phyloP scores from a whole-genome alignment of 2,113 vertebrate species.

The Platichthys stellatus region DNA sequence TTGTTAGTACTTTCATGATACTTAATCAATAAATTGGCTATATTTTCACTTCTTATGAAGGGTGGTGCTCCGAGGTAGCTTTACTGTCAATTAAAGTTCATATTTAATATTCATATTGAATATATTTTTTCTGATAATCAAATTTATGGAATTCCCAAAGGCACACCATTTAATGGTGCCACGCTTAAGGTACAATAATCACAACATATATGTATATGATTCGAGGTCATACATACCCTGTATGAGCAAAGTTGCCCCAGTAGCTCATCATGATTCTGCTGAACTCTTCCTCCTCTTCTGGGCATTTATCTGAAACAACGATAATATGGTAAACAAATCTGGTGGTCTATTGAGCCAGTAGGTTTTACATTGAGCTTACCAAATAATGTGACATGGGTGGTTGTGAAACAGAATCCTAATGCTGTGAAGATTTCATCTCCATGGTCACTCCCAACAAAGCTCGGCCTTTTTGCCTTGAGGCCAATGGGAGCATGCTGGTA shows the following conservation, averaged over 20 bases:
- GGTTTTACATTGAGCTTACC: conserved; percentile 48
- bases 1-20: too few species aligned
- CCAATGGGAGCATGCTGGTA: conserved; percentile 81
- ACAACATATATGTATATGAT: neutral
- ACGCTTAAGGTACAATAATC: too few species aligned
- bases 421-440: conserved; percentile 84
- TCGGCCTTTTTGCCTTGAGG: conserved; percentile 67
- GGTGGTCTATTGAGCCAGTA: neutral
- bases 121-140: too few species aligned
- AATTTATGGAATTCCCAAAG: too few species aligned
- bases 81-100: too few species aligned
- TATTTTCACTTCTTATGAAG: too few species aligned
- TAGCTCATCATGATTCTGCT: conserved; percentile 80
- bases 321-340: neutral
- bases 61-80: too few species aligned
- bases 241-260: conserved; percentile 84
- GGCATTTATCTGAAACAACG: conserved; percentile 62
- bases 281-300: conserved; percentile 72
- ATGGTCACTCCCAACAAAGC: conserved; percentile 88
- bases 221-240: conserved; percentile 69
- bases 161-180: too few species aligned
- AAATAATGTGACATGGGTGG: conserved; percentile 45
- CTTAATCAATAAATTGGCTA: too few species aligned
- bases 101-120: too few species aligned
- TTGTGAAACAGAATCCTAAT: conserved; percentile 85